phyloP scores from a whole-genome alignment of 1,140 invertebrate genomes.

The Sarcophaga peregrina region DNA sequence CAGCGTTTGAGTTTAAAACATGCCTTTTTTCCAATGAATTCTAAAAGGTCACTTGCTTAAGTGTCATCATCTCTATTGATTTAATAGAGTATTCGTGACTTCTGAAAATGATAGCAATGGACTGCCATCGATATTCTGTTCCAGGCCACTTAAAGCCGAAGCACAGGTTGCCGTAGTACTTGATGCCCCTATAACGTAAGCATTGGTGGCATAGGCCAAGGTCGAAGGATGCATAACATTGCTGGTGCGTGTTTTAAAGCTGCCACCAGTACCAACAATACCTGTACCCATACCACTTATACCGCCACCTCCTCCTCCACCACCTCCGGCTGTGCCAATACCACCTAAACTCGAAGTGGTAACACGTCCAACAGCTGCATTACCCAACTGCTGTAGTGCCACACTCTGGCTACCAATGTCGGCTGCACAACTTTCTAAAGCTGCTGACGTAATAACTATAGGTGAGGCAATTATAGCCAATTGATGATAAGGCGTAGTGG shows the following conservation, averaged over 20 bases:
- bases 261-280: not conserved
- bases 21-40: too few species aligned
- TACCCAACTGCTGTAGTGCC: slow-evolving; percentile 50
- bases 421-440: slow-evolving; percentile 30
- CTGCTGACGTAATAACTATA: slow-evolving; percentile 44
- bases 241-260: slow-evolving; percentile 35
- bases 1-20: too few species aligned
- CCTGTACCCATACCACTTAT: not conserved
- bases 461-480: slow-evolving; percentile 56
- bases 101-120: slow-evolving; percentile 85
- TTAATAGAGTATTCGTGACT: slow-evolving; percentile 83
- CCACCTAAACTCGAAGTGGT: not conserved
- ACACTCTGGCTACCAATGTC: slow-evolving; percentile 61
- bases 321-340: slow-evolving; percentile 28
- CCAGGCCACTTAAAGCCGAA: slow-evolving; percentile 66
- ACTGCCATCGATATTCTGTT: slow-evolving; percentile 74
- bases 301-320: slow-evolving; percentile 47
- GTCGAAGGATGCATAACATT: slow-evolving; percentile 62
- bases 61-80: slow-evolving; percentile 69
- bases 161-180: slow-evolving; percentile 43
- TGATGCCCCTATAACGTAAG: slow-evolving; percentile 45
- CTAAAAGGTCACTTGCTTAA: not conserved
- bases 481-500: slow-evolving; percentile 52
- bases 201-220: slow-evolving; percentile 58
- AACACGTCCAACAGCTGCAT: slow-evolving; percentile 46